Evolutionary conservation across 2,113 vertebrate genomes (phyloP), one percentile per base, ranked within the genome.

Genomic region (Corapipo altera): DNA sequence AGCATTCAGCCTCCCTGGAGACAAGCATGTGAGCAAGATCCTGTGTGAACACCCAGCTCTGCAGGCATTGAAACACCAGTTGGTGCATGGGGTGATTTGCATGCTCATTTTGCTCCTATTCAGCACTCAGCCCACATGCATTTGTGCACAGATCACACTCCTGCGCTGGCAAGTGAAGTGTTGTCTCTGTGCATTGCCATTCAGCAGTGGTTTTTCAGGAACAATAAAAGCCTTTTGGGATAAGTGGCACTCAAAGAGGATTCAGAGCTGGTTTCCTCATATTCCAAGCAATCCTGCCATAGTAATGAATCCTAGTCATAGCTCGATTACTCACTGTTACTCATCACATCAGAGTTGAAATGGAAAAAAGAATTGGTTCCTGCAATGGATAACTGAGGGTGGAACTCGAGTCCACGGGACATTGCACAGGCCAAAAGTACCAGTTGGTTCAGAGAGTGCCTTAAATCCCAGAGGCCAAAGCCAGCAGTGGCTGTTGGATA

Each of bases 61-160:
- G 95, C 65, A 65, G 88, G 83, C 92, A 77, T 54, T 81, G 85
- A 89, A 96, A 91, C 82, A 58, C 85, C 79, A 71, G 44, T 88
- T 84, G 86, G 83, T 95, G 76, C 95, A 89, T 43, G 79, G 88
- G 90, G 85, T 91, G 84, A 93, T 96, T 81, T 95, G 88, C 85
- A 92, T 95, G 95, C 86, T 96, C 92, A 80, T 92, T 93, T 91
- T 85, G 80, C 85, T 71, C 49, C 92, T 61, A 71, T 91, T 94
- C 92, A 89, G 79, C 46, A 7, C 88, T 93, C 88, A 75, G 83
- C 85, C 83, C 58, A 72, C 72, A 28, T 69, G 65, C 61, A 46
- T 87, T 93, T 92, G 91, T 91, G 93, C 88, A 87, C 72, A 84
- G 82, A 93, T 93, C 90, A 44, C 26, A 26, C 75, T 93, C 58